phyloP scores from a whole-genome alignment of 2,888 invertebrate genomes.

The Elmis aenea region DNA sequence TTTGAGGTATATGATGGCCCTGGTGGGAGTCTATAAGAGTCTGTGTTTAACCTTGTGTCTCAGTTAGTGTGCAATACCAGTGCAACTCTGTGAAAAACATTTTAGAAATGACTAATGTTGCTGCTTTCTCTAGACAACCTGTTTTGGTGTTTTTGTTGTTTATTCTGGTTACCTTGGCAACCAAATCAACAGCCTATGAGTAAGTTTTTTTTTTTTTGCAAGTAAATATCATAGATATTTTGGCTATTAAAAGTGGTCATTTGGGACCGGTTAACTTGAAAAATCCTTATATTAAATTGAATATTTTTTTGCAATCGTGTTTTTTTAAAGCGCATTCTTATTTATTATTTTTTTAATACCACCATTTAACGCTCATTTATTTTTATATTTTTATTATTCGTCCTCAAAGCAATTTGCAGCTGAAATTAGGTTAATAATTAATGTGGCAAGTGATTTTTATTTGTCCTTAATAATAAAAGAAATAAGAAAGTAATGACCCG shows the following conservation, averaged over 20 bases:
- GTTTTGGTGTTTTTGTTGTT: slow-evolving; percentile 6
- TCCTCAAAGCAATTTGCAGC: too few species aligned
- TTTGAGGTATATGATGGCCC: slow-evolving; percentile 4
- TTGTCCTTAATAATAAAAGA: too few species aligned
- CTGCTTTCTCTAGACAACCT: slow-evolving; percentile 2
- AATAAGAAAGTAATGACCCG: too few species aligned
- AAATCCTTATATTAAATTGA: too few species aligned
- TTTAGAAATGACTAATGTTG: slow-evolving; percentile 8
- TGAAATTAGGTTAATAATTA: too few species aligned
- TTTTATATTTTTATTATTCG: too few species aligned
- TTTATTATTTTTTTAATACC: neutral
- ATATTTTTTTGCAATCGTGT: neutral
- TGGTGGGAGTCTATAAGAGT: slow-evolving; percentile 21
- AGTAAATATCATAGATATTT: too few species aligned
- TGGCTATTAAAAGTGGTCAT: too few species aligned
- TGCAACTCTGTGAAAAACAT: slow-evolving; percentile 6
- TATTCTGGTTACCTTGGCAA: slow-evolving; percentile 4
- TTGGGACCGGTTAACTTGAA: too few species aligned
- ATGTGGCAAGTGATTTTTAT: too few species aligned
- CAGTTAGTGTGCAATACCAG: slow-evolving; percentile 14
- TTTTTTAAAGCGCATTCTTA: neutral
- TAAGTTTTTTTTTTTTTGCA: too few species aligned
- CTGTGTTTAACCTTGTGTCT: slow-evolving; percentile 16
- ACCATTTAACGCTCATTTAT: too few species aligned
- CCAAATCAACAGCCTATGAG: slow-evolving; percentile 5